These are phyloP conservation scores for Cheilosia scutellata DNA, from an alignment of 2,888 invertebrate species.

Conservation along the genomic window DNA sequence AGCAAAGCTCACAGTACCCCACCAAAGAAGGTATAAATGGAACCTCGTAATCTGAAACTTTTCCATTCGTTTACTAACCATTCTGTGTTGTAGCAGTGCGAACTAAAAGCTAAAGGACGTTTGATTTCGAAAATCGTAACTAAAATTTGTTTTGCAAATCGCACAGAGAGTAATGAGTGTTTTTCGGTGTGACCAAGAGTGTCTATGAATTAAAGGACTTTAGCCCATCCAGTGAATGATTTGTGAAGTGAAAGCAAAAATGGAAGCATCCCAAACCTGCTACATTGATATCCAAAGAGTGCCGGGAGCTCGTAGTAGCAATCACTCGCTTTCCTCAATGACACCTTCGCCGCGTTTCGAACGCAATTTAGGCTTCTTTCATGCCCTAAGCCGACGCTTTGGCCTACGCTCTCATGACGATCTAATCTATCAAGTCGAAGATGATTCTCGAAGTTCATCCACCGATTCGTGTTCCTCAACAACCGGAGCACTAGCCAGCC, in stretches of 20 bases:
- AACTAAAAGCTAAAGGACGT: slow-evolving; percentile 1
- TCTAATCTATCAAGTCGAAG: slow-evolving; percentile 83
- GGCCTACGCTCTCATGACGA: slow-evolving; percentile 86
- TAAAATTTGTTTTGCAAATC: slow-evolving; percentile 23
- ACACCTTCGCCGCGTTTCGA: slow-evolving; percentile 86
- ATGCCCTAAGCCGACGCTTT: slow-evolving; percentile 88
- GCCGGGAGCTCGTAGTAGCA: slow-evolving; percentile 47
- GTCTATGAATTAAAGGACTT: slow-evolving; percentile 37
- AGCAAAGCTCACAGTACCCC: slow-evolving; percentile 23
- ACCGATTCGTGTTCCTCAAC: slow-evolving; percentile 82
- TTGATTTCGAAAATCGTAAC: not conserved
- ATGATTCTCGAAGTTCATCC: slow-evolving; percentile 84
- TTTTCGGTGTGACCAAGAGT: not conserved
- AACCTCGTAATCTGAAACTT: slow-evolving; percentile 79
- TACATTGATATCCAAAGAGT: slow-evolving; percentile 78
- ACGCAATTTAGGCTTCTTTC: slow-evolving; percentile 88
- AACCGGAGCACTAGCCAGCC: slow-evolving; percentile 71
- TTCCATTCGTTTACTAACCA: slow-evolving; percentile 79
- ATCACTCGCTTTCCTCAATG: slow-evolving; percentile 82
- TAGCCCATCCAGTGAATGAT: slow-evolving; percentile 37
- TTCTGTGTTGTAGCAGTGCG: slow-evolving; percentile 46
- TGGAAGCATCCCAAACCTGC: slow-evolving; percentile 80
- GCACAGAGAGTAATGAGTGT: slow-evolving; percentile 30
- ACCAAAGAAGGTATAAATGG: slow-evolving; percentile 81
- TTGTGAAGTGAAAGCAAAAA: slow-evolving; percentile 77